Evolutionary conservation across 2,797 vertebrate species (phyloP), one percentile per base, ranked within the genome.

Genomic region (Malacoraja senta): DNA sequence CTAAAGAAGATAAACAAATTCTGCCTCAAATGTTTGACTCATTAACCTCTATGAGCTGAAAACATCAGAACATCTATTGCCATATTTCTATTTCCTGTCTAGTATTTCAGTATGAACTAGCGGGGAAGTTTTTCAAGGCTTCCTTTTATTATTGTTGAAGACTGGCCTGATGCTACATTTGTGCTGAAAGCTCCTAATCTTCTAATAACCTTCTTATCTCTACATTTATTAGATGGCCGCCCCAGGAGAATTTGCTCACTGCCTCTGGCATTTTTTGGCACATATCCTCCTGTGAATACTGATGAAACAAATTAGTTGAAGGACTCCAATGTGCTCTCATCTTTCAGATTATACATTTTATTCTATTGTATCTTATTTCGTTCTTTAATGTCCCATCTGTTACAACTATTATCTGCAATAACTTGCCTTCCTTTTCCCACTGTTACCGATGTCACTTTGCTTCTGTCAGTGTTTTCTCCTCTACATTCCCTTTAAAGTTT

Each of bases 261-360:
- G 84, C 63, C 15, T 68, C n/a, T 24, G 38, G 71, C 71, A 76
- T 74, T 26, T 53, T 74, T 74, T 92, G 90, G 35, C 72, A 92
- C 90, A 74, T 53, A 76, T 76, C 76, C 88, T 91, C 90, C 44
- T 53, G 90, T 76, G 90, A 92, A 76, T 92, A 92, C 38, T 88
- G 90, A 92, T 65, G 71, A 92, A 76, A 92, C 12, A 12, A 68
- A 38, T 63, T 88, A 32, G 32, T 91, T 71, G 88, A 65, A n/a
- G 35, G 44, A 92, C 72, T 74, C 38, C 38, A 92, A 53, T 38
- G 29, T n/a, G 12, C 35, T 13, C 68, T 76, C 24, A 44, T 53
- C 90, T 76, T 53, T 92, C 68, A 76, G 35, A 76, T 74, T 76
- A 76, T 74, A 71, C 38, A 58, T 76, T 53, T 76, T 74, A 53